Evolutionary conservation across 2,888 invertebrate genomes (phyloP), one percentile per base, ranked within the genome.

Genomic region (Junonia oenone): DNA sequence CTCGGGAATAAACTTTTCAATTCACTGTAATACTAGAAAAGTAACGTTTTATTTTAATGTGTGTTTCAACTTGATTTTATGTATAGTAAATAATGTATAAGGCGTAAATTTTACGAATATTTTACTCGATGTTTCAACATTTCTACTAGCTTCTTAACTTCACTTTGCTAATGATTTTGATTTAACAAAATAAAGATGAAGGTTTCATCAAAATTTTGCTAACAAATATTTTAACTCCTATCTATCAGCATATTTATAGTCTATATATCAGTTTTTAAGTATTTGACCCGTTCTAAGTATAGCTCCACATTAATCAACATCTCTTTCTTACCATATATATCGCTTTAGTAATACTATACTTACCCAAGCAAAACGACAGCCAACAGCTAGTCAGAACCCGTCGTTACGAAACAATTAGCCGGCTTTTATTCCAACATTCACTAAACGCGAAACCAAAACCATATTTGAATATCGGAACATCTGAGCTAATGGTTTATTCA

Each of bases 401-500:
- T n/a, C 33, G 31, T 51, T 57, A 51, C 56, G 48, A 40, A 35
- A 14, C 17, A 48, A 60, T 61, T 51, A 47, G 19, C 33, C 6
- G 17, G 38, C 43, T 40, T 52, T 59, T 61, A 35, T 51, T 46
- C 40, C 46, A 47, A 46, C 50, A 53, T 48, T 26, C 50, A 51
- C 45, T 47, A 50, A 38, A 53, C 47, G 37, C 33, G 31, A 61
- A 52, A 33, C 27, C 52, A 45, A 49, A 63, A 27, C 51, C 60
- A 31, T 49, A 62, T 64, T 64, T 65, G 56, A 65, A 63, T 66
- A 62, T 55, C 49, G 35, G 50, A 54, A 52, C 35, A 57, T 55
- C 51, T 29, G 29, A 51, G 53, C 61, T 65, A 63, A 68, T 68
- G 62, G 61, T 64, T 68, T 67, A 67, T 69, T 68, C 66, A 67